These are phyloP conservation scores for Zapus hudsonius DNA, from an alignment of 2,113 vertebrate genomes.

Conservation along the genomic window DNA sequence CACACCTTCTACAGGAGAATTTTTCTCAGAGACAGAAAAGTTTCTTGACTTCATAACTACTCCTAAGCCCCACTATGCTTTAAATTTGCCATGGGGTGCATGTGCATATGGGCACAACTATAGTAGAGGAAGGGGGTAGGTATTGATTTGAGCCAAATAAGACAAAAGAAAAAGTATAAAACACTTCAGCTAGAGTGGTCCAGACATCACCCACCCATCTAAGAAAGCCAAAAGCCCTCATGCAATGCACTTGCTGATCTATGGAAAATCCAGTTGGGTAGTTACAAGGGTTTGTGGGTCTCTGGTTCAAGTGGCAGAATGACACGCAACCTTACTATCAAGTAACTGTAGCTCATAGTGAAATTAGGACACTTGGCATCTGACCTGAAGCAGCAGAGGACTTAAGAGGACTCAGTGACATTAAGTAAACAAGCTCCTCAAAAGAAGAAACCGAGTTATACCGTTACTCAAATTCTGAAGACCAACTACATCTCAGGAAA, in stretches of 20 bases:
- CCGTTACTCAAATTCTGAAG: neutral
- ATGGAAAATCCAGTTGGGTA: neutral
- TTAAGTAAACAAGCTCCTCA: neutral
- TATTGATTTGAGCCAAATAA: constrained; percentile 12
- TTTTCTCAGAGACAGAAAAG: neutral
- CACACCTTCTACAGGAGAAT: neutral
- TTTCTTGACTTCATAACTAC: neutral
- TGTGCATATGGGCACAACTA: neutral
- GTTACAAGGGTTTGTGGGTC: neutral
- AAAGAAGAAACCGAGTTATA: neutral
- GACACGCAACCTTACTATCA: neutral
- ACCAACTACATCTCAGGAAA: neutral
- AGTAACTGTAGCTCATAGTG: neutral
- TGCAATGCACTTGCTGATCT: neutral
- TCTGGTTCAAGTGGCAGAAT: neutral
- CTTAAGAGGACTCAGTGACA: neutral
- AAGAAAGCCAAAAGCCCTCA: neutral
- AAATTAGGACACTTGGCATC: neutral
- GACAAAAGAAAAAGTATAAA: neutral
- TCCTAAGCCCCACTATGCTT: neutral
- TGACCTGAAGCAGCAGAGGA: neutral
- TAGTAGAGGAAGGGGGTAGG: neutral
- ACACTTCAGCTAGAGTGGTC: neutral
- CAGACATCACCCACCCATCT: neutral
- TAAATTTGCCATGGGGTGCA: neutral